Evolutionary conservation across 2,888 invertebrate species (phyloP), one percentile per base, ranked within the genome.

Genomic region (Stenolophus ochropezus): DNA sequence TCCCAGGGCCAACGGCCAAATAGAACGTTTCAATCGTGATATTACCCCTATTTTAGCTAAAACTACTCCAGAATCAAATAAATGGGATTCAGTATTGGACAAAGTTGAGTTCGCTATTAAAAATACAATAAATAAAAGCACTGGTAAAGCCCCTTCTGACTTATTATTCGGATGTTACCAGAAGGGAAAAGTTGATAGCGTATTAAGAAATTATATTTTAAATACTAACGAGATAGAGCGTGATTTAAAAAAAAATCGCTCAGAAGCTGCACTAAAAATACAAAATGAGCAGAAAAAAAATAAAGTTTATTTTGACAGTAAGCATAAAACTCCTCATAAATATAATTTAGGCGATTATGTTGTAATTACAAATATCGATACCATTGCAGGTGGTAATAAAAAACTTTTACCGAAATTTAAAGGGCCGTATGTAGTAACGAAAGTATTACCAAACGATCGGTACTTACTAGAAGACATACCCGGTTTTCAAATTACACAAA

Each of bases 1-100:
- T 0, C 86, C 86, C 0, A 83, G 86, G 33, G 85, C 86, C 0
- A 87, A 87, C 78, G 86, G 87, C 0, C 86, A 88, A 81, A 83
- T 84, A 0, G 85, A 86, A 33, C 76, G 85, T 21, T 75, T 84
- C n/a, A 85, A 86, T 73, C 82, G 84, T 0, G 71, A 69, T 0
- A 81, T 86, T 8, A 86, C 84, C 0, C 84, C 84, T 11, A 84
- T 85, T 82, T 51, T 86, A 14, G 82, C 85, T 8, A 86, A 86
- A 82, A 33, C 85, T 18, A 73, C 75, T 11, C 82, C 82, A 0
- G 42, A 42, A 2, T 69, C 82, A 8, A 81, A 82, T 27, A 85
- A 83, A 79, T 86, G 85, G 85, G 84, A 85, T 49, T 4, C 27
- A 4, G 27, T 74, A 0, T 51, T 86, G 11, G 61, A 27, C 4